Evolutionary conservation across 2,113 vertebrate genomes (phyloP).

Genomic region (Orcinus orca): DNA sequence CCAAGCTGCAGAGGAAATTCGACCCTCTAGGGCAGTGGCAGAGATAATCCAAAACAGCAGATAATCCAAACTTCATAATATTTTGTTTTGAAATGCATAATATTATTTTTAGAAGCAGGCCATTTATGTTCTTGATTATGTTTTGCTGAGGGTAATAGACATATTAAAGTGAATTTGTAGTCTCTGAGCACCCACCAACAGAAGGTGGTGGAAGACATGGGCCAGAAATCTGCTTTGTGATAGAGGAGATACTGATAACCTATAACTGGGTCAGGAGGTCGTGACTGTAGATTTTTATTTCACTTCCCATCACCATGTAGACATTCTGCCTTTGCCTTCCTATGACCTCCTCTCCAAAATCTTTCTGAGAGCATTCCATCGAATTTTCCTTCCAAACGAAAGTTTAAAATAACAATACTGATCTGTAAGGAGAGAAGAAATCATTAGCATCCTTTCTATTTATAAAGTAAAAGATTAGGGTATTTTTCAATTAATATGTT

Average conservation of each 20-base stretch:
- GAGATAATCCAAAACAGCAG: slow-evolving; percentile 63
- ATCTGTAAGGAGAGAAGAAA: slow-evolving; percentile 62
- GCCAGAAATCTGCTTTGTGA: slow-evolving; percentile 38
- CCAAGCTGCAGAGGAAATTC: slow-evolving; percentile 59
- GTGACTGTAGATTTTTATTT: slow-evolving; percentile 40
- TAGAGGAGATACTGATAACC: slow-evolving; percentile 16
- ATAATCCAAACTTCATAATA: slow-evolving; percentile 61
- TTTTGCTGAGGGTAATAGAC: slow-evolving; percentile 49
- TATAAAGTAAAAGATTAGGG: slow-evolving; percentile 51
- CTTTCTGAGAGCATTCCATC: slow-evolving; percentile 8
- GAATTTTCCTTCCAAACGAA: slow-evolving; percentile 21
- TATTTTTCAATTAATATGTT: slow-evolving; percentile 61
- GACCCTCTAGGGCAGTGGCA: slow-evolving; percentile 44
- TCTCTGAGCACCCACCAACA: background rate
- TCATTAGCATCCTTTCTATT: slow-evolving; percentile 46
- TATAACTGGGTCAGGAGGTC: slow-evolving; percentile 40
- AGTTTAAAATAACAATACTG: slow-evolving; percentile 62
- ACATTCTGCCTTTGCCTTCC: slow-evolving; percentile 12
- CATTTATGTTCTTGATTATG: slow-evolving; percentile 61
- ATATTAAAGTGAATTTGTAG: slow-evolving; percentile 37
- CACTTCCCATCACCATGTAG: slow-evolving; percentile 9
- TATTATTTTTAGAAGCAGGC: slow-evolving; percentile 58
- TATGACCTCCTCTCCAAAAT: slow-evolving; percentile 14
- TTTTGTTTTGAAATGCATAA: slow-evolving; percentile 52
- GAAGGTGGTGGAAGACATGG: slow-evolving; percentile 40